Evolutionary conservation across 2,888 invertebrate species (phyloP).

Genomic region (Ceriagrion tenellum): DNA sequence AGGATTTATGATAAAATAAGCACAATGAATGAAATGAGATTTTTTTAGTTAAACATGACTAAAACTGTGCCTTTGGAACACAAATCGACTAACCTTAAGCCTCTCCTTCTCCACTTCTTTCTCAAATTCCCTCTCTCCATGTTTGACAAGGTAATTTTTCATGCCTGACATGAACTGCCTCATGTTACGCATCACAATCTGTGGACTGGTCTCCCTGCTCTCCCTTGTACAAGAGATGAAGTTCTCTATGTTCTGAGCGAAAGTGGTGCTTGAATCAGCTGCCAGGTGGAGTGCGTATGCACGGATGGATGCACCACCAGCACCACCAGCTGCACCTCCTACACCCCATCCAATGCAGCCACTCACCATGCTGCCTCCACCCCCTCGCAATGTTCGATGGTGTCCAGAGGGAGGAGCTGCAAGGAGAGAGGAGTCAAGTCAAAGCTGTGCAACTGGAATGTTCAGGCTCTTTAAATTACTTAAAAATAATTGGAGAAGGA

Average conservation of each 20-base stretch:
- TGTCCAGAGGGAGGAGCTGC: constrained; percentile 84
- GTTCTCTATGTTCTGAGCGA: constrained; percentile 95
- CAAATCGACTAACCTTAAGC: constrained; percentile 81
- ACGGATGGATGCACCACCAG: constrained; percentile 85
- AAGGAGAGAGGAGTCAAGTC: constrained; percentile 71
- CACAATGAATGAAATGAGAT: too few relatives aligned
- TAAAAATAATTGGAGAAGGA: too few relatives aligned
- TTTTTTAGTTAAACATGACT: too few relatives aligned
- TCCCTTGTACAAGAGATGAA: constrained; percentile 96
- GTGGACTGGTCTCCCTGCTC: constrained; percentile 92
- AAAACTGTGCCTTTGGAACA: too few relatives aligned
- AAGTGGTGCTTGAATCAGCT: constrained; percentile 91
- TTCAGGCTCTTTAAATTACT: too few relatives aligned
- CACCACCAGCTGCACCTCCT: constrained; percentile 77
- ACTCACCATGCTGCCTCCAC: constrained; percentile 77
- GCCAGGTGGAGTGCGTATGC: constrained; percentile 90
- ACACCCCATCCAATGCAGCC: constrained; percentile 43
- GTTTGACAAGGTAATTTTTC: constrained; percentile 98
- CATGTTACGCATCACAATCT: constrained; percentile 93
- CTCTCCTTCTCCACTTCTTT: constrained; percentile 93
- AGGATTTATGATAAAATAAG: too few relatives aligned
- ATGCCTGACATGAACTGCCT: constrained; percentile 99
- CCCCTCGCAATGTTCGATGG: constrained; percentile 73
- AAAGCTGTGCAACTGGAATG: too few relatives aligned
- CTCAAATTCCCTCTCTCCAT: constrained; percentile 95